Percentiles rank a stretch among this genome's conserved stretches.
Conservation (phyloP, 2,113 vertebrate species). For the Oncorhynchus nerka region DNA sequence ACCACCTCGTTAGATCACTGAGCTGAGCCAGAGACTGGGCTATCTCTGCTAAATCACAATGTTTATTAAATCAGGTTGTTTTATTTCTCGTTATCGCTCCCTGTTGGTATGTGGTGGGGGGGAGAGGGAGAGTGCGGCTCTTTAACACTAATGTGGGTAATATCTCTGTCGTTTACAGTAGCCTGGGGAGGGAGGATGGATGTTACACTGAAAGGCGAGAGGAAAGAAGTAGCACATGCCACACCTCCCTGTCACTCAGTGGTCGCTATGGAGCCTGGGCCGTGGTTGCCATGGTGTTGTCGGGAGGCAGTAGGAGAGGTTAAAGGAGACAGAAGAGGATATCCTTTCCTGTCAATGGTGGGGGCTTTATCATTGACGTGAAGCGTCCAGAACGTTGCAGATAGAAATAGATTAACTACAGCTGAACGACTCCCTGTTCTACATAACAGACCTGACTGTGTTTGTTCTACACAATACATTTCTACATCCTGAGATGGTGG, state of each 20-base stretch:
- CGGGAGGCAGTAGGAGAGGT: slow-evolving; percentile 6
- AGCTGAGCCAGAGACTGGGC: slow-evolving; percentile 41
- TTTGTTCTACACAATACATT: too few relatives aligned
- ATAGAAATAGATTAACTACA: too few relatives aligned
- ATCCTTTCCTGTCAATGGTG: too few relatives aligned
- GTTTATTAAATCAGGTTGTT: slow-evolving; percentile 12
- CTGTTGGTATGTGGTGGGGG: not conserved
- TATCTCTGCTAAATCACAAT: slow-evolving; percentile 5
- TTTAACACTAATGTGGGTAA: slow-evolving; percentile 37
- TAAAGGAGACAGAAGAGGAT: not conserved
- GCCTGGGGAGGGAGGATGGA: not conserved
- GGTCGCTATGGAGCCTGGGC: slow-evolving; percentile 15
- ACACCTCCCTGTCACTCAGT: slow-evolving; percentile 20
- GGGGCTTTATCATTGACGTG: too few relatives aligned
- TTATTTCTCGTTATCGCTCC: slow-evolving; percentile 30
- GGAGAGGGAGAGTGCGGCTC: slow-evolving; percentile 4
- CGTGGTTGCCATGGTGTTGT: not conserved
- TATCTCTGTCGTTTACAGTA: slow-evolving; percentile 12
- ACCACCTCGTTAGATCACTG: not conserved
- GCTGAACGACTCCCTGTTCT: not conserved
- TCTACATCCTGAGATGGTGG: too few relatives aligned
- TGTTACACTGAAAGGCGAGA: slow-evolving; percentile 19
- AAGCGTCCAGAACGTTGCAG: too few relatives aligned
- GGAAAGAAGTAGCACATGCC: slow-evolving; percentile 11
- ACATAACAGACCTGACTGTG: not conserved